Evolutionary conservation across 2,113 vertebrate genomes (phyloP), one percentile per base, ranked within the genome.

Genomic region (Mormyrus lacerda): DNA sequence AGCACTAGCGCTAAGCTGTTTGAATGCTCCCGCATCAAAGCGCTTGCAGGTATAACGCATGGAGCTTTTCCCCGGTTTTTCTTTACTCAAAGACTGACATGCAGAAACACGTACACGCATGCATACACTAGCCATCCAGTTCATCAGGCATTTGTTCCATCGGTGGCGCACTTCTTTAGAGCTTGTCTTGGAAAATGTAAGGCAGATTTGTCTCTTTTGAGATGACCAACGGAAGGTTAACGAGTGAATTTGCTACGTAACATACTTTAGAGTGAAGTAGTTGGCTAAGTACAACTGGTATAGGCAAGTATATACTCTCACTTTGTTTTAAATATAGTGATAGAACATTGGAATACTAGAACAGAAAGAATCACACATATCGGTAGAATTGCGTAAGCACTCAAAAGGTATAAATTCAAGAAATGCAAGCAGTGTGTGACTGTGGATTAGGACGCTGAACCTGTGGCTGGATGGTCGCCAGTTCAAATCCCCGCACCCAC

Each of bases 1-100:
- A 94, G 94, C 0, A 96, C 96, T n/a, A 97, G 97, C 0, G 95
- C 97, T 91, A 97, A 97, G 3, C 96, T 98, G 90, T 98, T 98
- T 0, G 98, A 98, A 91, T 98, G 97, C 89, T 98, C 98, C 27
- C 94, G 98, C 91, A 98, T 98, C 93, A 98, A 97, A 93, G 97
- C 98, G 10, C 94, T 98, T 89, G 98, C 97, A 91, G 98, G 98
- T 98, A 92, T 51, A 83, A n/a, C 17, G 15, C n/a, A 90, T 21
- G 24, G 35, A 79, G 8, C 27, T 0, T 27, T 27, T 45, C 21
- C 65, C 65, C 84, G n/a, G 35, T 44, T 7, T 50, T 90, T 92
- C 90, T 89, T 90, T 89, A 9, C 89, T 92, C 91, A 90, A 21
- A 85, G 87, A 86, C 17, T 82, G 5, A 91, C 87, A 89, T 17